Evolutionary conservation across 2,113 vertebrate genomes (phyloP).

Genomic region (Entelurus aequoreus): DNA sequence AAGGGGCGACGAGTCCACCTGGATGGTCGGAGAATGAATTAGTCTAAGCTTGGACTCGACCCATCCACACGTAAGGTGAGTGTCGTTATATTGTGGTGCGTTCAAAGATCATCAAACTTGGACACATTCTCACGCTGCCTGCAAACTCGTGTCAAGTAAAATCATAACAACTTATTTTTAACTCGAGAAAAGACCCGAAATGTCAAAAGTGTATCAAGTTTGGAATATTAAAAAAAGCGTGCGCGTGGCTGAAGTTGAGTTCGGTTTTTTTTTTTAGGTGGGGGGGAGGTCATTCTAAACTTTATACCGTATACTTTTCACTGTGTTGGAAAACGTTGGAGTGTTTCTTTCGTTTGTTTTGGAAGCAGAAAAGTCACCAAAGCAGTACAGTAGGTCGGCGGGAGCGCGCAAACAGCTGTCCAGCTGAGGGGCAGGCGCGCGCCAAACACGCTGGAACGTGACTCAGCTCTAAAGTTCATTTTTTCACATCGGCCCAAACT

Average conservation of each 20-base stretch:
- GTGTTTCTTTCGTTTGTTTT: neutral
- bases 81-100: neutral
- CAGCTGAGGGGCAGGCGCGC: constrained; percentile 44
- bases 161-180: constrained; percentile 17
- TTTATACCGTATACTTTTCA: neutral
- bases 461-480: neutral
- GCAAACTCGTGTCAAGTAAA: constrained; percentile 51
- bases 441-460: constrained; percentile 52
- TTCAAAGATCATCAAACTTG: constrained; percentile 10
- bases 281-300: neutral
- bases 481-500: neutral
- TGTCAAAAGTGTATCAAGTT: neutral
- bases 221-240: neutral
- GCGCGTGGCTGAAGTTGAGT: neutral
- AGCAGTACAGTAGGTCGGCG: neutral
- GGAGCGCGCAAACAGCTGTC: constrained; percentile 66
- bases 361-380: neutral
- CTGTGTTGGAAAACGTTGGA: neutral
- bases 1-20: constrained; percentile 41
- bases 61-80: constrained; percentile 60
- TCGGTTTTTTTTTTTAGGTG: neutral
- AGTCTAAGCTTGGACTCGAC: constrained; percentile 37
- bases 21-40: constrained; percentile 60
- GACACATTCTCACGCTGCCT: constrained; percentile 17
- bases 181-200: neutral